Conservation (phyloP, 2,888 invertebrate species). For the Pyrrhia umbra region DNA sequence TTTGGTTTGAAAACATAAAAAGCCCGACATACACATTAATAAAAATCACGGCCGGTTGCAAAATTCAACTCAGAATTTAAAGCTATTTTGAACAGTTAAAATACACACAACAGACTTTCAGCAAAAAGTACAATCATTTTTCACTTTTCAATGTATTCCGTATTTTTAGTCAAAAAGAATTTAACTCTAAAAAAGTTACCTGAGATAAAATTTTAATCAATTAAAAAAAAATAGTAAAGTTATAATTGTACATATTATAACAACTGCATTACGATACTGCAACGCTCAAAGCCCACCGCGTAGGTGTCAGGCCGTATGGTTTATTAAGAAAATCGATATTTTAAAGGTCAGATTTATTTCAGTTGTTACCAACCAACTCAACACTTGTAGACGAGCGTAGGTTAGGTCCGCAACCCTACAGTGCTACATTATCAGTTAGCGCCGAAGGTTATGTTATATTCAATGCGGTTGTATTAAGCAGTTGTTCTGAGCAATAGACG, state of each 20-base stretch:
- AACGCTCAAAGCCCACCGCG: neutral
- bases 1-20: too few relatives aligned
- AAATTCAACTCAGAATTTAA: too few relatives aligned
- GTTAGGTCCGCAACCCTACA: conserved; percentile 9
- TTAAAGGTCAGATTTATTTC: conserved; percentile 13
- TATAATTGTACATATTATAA: neutral
- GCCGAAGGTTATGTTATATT: neutral
- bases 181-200: too few relatives aligned
- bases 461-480: conserved; percentile 26
- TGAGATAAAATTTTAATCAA: too few relatives aligned
- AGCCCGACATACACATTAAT: too few relatives aligned
- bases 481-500: conserved; percentile 40
- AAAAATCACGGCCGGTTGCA: too few relatives aligned
- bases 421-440: neutral
- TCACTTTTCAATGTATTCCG: too few relatives aligned
- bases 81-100: too few relatives aligned
- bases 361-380: neutral
- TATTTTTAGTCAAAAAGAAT: too few relatives aligned
- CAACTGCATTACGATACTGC: conserved; percentile 39
- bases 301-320: neutral
- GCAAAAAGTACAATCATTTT: too few relatives aligned
- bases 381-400: neutral
- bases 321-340: conserved; percentile 17
- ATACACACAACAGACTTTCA: too few relatives aligned
- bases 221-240: neutral